Percentiles rank a stretch among this genome's conserved stretches.
Evolutionary conservation across 1,140 invertebrate genomes (phyloP).

Genomic region (Drosophila kepulauana): DNA sequence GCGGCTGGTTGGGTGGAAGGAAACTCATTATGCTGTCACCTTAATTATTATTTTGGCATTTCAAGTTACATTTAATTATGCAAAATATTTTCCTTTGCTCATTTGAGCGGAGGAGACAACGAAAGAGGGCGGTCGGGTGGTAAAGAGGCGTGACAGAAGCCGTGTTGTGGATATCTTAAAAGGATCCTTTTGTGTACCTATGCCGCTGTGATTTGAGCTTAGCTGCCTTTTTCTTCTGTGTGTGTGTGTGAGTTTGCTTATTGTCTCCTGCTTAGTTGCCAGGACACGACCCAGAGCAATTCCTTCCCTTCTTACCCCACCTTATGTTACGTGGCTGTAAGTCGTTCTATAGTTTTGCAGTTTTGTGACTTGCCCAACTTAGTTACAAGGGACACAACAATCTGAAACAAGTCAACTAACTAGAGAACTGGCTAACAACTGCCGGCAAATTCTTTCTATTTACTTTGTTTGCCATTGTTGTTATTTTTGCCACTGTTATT

Average conservation of each 20-base stretch:
- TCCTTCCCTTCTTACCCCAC: background rate
- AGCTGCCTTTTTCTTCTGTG: slow-evolving; percentile 21
- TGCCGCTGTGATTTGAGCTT: slow-evolving; percentile 37
- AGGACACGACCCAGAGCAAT: slow-evolving; percentile 8
- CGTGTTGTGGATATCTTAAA: slow-evolving; percentile 9
- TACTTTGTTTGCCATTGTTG: slow-evolving; percentile 45
- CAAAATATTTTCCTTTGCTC: slow-evolving; percentile 55
- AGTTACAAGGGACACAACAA: slow-evolving; percentile 36
- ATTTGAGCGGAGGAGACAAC: slow-evolving; percentile 15
- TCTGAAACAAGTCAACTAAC: slow-evolving; percentile 34
- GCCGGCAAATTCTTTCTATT: slow-evolving; percentile 47
- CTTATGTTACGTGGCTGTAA: slow-evolving; percentile 5
- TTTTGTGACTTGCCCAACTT: slow-evolving; percentile 40
- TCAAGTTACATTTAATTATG: slow-evolving; percentile 72
- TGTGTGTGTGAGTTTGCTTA: background rate
- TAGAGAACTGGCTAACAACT: slow-evolving; percentile 32
- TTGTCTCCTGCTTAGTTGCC: slow-evolving; percentile 30
- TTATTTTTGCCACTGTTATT: slow-evolving; percentile 25
- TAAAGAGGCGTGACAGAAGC: background rate
- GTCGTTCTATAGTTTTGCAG: slow-evolving; percentile 14
- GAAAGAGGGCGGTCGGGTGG: no score
- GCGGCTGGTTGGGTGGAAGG: background rate
- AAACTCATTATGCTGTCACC: slow-evolving; percentile 68
- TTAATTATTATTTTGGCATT: slow-evolving; percentile 78
- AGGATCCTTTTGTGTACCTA: slow-evolving; percentile 3